Evolutionary conservation across 2,113 vertebrate genomes (phyloP).

Genomic region (Thalassarche chlororhynchos): DNA sequence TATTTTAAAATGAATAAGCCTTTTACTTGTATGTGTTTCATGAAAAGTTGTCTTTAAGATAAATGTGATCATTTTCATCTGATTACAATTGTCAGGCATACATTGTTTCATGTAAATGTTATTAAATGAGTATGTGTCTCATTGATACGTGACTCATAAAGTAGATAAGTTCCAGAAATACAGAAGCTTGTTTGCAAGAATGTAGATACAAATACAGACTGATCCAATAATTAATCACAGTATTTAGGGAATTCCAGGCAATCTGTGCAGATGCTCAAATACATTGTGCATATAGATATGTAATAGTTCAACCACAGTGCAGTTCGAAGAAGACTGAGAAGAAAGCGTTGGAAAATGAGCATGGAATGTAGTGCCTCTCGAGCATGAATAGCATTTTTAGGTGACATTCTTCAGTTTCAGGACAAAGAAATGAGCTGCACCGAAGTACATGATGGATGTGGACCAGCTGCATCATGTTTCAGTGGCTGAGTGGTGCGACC

Average conservation of each 20-base stretch:
- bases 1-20: conserved; percentile 22
- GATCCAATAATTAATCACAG: conserved; percentile 39
- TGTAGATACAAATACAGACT: conserved; percentile 50
- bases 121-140: background rate
- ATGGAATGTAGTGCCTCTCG: background rate
- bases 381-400: background rate
- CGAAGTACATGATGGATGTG: background rate
- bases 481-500: background rate
- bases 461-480: background rate
- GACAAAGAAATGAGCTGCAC: background rate
- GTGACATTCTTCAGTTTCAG: background rate
- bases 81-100: conserved; percentile 29
- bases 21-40: conserved; percentile 45
- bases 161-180: conserved; percentile 63
- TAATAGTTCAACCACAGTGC: conserved; percentile 16
- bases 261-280: conserved; percentile 30
- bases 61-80: conserved; percentile 43
- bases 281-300: background rate
- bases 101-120: conserved; percentile 8
- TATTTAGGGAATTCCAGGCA: conserved; percentile 43
- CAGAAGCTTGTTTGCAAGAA: conserved; percentile 62
- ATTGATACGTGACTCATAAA: conserved; percentile 20
- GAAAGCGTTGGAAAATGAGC: background rate
- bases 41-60: conserved; percentile 54
- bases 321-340: background rate